phyloP scores from a whole-genome alignment of 1,140 invertebrate genomes.

The Copidosoma floridanum region DNA sequence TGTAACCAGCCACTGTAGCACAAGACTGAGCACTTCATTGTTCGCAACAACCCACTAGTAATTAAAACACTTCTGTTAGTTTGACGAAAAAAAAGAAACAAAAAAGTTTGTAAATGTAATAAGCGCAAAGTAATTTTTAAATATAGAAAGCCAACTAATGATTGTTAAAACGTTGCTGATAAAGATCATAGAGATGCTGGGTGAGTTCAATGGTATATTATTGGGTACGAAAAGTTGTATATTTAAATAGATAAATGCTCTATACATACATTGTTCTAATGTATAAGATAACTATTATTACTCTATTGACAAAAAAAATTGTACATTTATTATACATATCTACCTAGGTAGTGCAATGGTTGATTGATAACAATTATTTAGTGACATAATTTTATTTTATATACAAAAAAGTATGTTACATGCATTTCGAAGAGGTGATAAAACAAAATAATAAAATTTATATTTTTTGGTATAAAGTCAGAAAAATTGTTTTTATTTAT shows the following conservation, averaged over 20 bases:
- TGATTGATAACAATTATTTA: constrained; percentile 30
- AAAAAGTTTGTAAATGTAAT: too few species aligned
- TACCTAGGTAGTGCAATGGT: constrained; percentile 32
- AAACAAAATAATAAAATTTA: constrained; percentile 51
- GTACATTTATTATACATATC: constrained; percentile 38
- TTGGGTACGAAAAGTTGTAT: constrained; percentile 38
- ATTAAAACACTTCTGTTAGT: too few species aligned
- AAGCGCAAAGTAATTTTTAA: too few species aligned
- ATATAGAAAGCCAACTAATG: constrained; percentile 3
- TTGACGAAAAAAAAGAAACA: constrained; percentile 24
- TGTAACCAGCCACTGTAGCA: constrained; percentile 26
- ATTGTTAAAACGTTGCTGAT: too few species aligned
- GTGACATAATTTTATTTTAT: constrained; percentile 47
- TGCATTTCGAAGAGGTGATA: constrained; percentile 30
- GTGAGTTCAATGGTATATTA: too few species aligned
- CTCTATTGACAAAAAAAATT: constrained; percentile 29
- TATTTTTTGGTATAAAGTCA: constrained; percentile 50
- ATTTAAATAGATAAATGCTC: constrained; percentile 39
- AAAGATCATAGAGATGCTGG: constrained; percentile 29
- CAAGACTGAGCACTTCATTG: constrained; percentile 47
- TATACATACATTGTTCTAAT: constrained; percentile 46
- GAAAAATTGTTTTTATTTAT: neutral
- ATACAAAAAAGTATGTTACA: constrained; percentile 33
- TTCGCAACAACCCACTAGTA: too few species aligned
- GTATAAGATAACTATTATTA: constrained; percentile 37